A percentile compares a stretch with the other conserved stretches of the same genome.
Conservation (phyloP, 2,113 vertebrate species). For the Takifugu bimaculatus region DNA sequence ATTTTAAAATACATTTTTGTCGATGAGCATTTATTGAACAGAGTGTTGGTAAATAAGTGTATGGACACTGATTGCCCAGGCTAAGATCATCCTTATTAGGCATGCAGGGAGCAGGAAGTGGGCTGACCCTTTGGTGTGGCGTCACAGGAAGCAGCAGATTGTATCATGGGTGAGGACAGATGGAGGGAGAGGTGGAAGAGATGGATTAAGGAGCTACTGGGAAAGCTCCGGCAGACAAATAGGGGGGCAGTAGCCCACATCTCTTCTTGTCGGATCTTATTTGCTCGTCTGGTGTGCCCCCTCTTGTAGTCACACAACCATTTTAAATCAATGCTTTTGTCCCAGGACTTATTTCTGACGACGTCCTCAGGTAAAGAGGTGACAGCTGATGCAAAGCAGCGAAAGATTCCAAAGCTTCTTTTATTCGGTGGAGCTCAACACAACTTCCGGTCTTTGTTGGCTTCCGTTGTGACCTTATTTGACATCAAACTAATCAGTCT, state of each 20-base stretch:
- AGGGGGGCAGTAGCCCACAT: slow-evolving; percentile 8
- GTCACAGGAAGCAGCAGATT: slow-evolving; percentile 76
- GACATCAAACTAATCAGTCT: slow-evolving; percentile 40
- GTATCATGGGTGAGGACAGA: slow-evolving; percentile 66
- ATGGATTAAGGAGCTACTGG: slow-evolving; percentile 54
- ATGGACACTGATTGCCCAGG: slow-evolving; percentile 25
- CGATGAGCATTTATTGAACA: no score
- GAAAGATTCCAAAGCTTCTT: slow-evolving; percentile 42
- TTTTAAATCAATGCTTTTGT: slow-evolving; percentile 22
- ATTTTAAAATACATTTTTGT: no score
- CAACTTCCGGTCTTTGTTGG: slow-evolving; percentile 68
- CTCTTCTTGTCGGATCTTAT: neutral
- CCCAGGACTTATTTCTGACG: no score
- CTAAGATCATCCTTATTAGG: slow-evolving; percentile 67
- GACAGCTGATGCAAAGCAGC: slow-evolving; percentile 11
- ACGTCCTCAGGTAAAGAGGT: neutral
- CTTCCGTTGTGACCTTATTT: slow-evolving; percentile 56
- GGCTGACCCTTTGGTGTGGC: slow-evolving; percentile 58
- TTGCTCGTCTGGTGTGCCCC: neutral
- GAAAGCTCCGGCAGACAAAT: slow-evolving; percentile 23
- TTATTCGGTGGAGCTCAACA: slow-evolving; percentile 24
- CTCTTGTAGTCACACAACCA: no score
- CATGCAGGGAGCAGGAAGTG: slow-evolving; percentile 71
- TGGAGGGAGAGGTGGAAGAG: slow-evolving; percentile 51
- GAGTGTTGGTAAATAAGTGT: slow-evolving; percentile 1